A percentile compares a stretch with the other conserved stretches of the same genome.
Evolutionary conservation across 2,797 vertebrate genomes (phyloP).

Genomic region (Lindbergichthys nudifrons): DNA sequence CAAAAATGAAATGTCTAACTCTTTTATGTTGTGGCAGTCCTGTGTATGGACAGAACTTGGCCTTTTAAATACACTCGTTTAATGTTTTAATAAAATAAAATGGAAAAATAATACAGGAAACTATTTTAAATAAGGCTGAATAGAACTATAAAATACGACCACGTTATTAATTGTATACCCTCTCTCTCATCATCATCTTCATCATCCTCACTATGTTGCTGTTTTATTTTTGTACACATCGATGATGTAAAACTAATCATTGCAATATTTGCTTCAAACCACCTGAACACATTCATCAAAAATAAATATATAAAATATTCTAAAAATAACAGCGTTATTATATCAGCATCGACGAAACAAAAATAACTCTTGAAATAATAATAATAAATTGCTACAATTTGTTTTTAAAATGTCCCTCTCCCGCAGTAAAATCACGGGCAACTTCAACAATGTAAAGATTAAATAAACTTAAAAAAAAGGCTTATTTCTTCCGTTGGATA

Average conservation of each 20-base stretch:
- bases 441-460: not conserved
- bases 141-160: not conserved
- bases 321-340: not conserved
- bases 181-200: not conserved
- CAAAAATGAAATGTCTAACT: not conserved
- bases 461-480: not conserved
- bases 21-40: not conserved
- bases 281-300: not conserved
- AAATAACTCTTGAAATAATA: not conserved
- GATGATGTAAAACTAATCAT: slow-evolving; percentile 3
- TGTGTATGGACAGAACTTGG: not conserved
- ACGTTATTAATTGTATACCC: not conserved
- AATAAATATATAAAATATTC: not conserved
- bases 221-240: slow-evolving; percentile 25
- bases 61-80: not conserved
- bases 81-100: not conserved
- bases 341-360: not conserved
- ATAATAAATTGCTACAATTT: not conserved
- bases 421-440: not conserved
- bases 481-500: not conserved
- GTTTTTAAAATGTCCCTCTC: not conserved
- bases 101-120: not conserved
- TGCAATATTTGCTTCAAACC: not conserved
- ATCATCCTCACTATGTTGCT: slow-evolving; percentile 14
- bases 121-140: not conserved